Evolutionary conservation across 2,888 invertebrate species (phyloP).

Genomic region (Ophioninae sp.): DNA sequence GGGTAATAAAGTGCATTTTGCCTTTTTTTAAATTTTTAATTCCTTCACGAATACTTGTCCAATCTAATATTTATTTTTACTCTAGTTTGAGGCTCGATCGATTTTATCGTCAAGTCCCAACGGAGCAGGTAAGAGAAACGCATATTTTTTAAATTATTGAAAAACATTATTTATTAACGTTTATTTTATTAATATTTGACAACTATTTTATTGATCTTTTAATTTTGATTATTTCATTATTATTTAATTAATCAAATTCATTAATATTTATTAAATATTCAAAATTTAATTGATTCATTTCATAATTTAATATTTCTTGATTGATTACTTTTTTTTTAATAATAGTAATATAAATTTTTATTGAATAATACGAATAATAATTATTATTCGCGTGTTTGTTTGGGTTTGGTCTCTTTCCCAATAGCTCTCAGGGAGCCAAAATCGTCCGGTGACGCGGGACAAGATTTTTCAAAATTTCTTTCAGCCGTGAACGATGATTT

Average conservation of each 20-base stretch:
- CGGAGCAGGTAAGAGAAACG: slow-evolving; percentile 55
- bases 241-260: background rate
- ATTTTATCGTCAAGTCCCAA: slow-evolving; percentile 47
- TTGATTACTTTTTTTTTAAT: background rate
- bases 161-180: background rate
- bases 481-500: background rate
- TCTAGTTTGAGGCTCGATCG: slow-evolving; percentile 61
- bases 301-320: background rate
- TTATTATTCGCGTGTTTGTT: background rate
- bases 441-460: slow-evolving; percentile 16
- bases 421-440: slow-evolving; percentile 11
- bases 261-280: background rate
- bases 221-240: background rate
- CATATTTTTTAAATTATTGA: background rate
- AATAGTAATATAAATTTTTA: background rate
- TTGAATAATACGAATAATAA: background rate
- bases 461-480: background rate
- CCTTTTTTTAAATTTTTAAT: background rate
- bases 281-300: background rate
- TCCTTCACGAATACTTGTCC: background rate
- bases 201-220: background rate
- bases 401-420: background rate
- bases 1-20: background rate
- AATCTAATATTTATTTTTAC: slow-evolving; percentile 10
- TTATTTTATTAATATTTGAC: background rate